Conservation (phyloP, 2,113 vertebrate species). For the Brachirus orientalis region DNA sequence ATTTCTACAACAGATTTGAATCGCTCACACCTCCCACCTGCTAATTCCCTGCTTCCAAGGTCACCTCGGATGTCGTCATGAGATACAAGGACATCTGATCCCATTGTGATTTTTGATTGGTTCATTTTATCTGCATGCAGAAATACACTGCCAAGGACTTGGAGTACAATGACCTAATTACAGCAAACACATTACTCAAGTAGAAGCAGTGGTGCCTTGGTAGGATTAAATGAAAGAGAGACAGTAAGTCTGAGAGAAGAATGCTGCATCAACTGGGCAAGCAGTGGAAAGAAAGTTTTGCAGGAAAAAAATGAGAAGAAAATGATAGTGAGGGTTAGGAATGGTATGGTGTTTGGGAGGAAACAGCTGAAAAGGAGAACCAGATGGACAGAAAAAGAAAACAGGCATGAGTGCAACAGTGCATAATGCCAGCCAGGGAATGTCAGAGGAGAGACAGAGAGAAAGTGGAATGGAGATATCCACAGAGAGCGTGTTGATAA, state of each 20-base stretch:
- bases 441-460: conserved; percentile 29
- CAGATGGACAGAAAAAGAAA: conserved; percentile 55
- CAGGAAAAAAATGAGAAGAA: conserved; percentile 13
- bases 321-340: conserved; percentile 42
- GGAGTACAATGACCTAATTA: conserved; percentile 68
- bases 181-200: conserved; percentile 69
- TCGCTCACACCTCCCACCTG: conserved; percentile 24
- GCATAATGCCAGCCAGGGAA: conserved; percentile 35
- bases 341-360: conserved; percentile 14
- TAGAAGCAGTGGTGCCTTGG: conserved; percentile 38
- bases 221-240: conserved; percentile 35
- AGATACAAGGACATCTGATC: conserved; percentile 68
- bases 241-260: conserved; percentile 17
- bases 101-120: conserved; percentile 58
- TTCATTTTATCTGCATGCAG: conserved; percentile 64
- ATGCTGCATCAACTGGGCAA: conserved; percentile 3
- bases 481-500: conserved; percentile 58
- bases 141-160: conserved; percentile 58
- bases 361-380: conserved; percentile 57
- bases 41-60: conserved; percentile 58
- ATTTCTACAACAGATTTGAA: conserved; percentile 27
- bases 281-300: conserved; percentile 37
- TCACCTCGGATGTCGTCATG: conserved; percentile 72
- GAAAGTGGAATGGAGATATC: conserved; percentile 44
- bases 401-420: conserved; percentile 46